Evolutionary conservation across 2,888 invertebrate species (phyloP).

Genomic region (Alcis repandata): DNA sequence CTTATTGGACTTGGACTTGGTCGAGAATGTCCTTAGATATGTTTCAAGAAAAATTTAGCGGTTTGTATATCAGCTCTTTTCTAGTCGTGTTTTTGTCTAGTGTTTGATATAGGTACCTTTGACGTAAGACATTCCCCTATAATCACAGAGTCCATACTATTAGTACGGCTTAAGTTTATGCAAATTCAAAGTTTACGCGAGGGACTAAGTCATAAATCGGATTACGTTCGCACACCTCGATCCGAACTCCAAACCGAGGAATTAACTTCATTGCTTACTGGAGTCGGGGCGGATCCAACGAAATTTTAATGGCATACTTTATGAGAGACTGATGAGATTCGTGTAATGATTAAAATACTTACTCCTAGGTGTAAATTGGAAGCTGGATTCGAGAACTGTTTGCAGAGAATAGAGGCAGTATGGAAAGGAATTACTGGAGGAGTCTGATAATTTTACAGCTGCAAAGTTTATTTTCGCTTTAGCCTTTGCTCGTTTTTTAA

Average conservation of each 20-base stretch:
- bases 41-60: no score
- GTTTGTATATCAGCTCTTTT: no score
- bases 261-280: conserved; percentile 57
- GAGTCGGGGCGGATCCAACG: conserved; percentile 48
- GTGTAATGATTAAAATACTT: conserved; percentile 1
- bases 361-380: background rate
- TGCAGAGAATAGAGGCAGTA: background rate
- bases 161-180: conserved; percentile 63
- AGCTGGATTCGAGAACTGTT: background rate
- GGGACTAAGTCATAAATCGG: conserved; percentile 62
- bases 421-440: no score
- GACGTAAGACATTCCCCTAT: background rate
- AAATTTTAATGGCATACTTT: conserved; percentile 54
- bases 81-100: no score
- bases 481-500: no score
- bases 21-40: no score
- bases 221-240: conserved; percentile 62
- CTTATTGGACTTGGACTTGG: no score
- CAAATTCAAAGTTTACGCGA: conserved; percentile 70
- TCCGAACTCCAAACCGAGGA: conserved; percentile 55
- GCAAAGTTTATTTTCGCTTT: no score
- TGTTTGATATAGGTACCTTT: no score
- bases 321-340: conserved; percentile 8
- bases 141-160: conserved; percentile 41
- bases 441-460: no score